Percentiles rank a stretch among this genome's conserved stretches.
phyloP scores from a whole-genome alignment of 30 jellyfish, hydroid and myxozoan genomes.

The Euphysa ruthae region DNA sequence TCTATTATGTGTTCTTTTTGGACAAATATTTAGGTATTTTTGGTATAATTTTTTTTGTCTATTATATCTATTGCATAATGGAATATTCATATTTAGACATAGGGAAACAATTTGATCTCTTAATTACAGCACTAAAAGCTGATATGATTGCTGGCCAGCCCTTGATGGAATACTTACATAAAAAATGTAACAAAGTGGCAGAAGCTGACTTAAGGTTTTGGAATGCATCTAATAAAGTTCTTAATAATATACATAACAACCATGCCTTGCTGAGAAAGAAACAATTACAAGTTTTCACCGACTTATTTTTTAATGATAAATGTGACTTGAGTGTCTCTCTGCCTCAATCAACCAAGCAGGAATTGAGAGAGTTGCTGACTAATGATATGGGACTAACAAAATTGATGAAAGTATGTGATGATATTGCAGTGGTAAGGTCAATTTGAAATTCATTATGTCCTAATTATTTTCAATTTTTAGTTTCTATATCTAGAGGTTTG shows the following conservation, averaged over 20 bases:
- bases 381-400: conserved; percentile 45
- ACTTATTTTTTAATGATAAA: conserved; percentile 36
- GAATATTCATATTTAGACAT: conserved; percentile 4
- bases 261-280: conserved; percentile 40
- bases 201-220: conserved; percentile 66
- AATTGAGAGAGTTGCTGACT: conserved; percentile 33
- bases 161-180: conserved; percentile 46
- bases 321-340: conserved; percentile 41
- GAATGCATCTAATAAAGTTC: conserved; percentile 55
- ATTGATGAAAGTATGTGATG: conserved; percentile 45
- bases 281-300: conserved; percentile 49
- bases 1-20: no score
- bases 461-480: no score
- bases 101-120: conserved; percentile 11
- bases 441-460: no score
- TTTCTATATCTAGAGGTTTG: no score
- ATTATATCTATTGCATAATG: no score
- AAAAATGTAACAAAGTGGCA: conserved; percentile 29
- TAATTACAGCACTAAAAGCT: conserved; percentile 60
- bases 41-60: no score
- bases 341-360: conserved; percentile 3
- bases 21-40: no score
- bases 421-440: conserved; percentile 51
- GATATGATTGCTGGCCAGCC: conserved; percentile 96
- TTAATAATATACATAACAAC: conserved; percentile 29